Base-by-base conservation (phyloP, 2,888 invertebrate genomes). In the Bellardia bayeri region DNA sequence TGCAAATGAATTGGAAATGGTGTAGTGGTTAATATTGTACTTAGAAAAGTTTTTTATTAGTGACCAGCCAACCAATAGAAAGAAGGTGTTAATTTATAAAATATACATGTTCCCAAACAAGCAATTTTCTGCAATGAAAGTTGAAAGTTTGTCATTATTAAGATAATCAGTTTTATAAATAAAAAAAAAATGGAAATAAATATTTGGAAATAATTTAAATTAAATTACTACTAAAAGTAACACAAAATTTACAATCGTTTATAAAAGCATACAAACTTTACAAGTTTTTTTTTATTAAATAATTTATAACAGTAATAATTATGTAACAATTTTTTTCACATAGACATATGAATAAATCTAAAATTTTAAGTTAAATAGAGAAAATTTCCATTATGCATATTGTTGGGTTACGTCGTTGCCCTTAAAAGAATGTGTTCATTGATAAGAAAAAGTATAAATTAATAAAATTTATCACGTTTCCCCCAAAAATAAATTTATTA, bases 61-160 rank as follows among this genome's bases (percentile, higher is more conserved):
- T 64, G 7, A 11, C 30, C 61, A 30, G 2, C 11, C 45, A 45
- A 9, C n/a, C 63, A 81, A 64, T 72, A 63, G 45, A 80, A 87
- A 23, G 23, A 23, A 23, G 75, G 86, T 86, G 86, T 64, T 74
- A 86, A 86, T 83, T 74, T 58, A n/a, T 81, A 54, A 8, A 54
- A 51, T 23, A 72, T 72, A 86, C 6, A 86, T 56, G 63, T 64
- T 72, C 37, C 40, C 8, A 58, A 66, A 79, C 40, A 37, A 37
- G 5, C 3, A 37, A 23, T 42, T 42, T 42, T 56, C 33, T 54
- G 51, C 66, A 74, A 72, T 79, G 84, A 85, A 88, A 85, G 82
- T 80, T 72, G 87, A 88, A 88, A 88, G 87, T 88, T 74, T 72
- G 51, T 84, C 58, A 68, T 51, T 61, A 7, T n/a, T 33, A 6